phyloP scores from a whole-genome alignment of 2,113 vertebrate species.

The Eulemur rufifrons region DNA sequence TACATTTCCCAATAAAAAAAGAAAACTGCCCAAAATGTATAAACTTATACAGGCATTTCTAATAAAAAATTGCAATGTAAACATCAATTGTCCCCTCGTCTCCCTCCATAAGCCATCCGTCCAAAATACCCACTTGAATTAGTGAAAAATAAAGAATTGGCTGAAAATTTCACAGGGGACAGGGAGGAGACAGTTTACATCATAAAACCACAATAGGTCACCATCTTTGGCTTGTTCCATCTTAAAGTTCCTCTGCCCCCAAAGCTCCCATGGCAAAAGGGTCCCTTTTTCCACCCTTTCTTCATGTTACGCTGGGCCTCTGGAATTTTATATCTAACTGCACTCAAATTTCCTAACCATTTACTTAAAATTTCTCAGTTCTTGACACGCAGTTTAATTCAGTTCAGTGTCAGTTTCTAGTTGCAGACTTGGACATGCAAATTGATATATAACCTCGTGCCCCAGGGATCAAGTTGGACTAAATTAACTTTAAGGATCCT shows the following conservation, averaged over 20 bases:
- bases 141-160: not conserved
- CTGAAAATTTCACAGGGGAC: not conserved
- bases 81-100: not conserved
- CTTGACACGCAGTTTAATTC: not conserved
- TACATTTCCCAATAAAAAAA: not conserved
- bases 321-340: not conserved
- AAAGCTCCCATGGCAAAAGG: not conserved
- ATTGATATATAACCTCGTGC: not conserved
- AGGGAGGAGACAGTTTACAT: not conserved
- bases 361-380: not conserved
- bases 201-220: not conserved
- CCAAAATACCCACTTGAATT: not conserved
- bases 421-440: not conserved
- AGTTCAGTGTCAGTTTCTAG: not conserved
- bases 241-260: not conserved
- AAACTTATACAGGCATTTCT: not conserved
- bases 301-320: not conserved
- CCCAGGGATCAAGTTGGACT: not conserved
- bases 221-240: not conserved
- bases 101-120: not conserved
- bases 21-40: not conserved
- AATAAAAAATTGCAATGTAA: not conserved
- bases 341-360: not conserved
- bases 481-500: not conserved
- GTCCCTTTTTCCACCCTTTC: not conserved